Conservation (phyloP, 2,797 vertebrate genomes). For the Siniperca scherzeri region DNA sequence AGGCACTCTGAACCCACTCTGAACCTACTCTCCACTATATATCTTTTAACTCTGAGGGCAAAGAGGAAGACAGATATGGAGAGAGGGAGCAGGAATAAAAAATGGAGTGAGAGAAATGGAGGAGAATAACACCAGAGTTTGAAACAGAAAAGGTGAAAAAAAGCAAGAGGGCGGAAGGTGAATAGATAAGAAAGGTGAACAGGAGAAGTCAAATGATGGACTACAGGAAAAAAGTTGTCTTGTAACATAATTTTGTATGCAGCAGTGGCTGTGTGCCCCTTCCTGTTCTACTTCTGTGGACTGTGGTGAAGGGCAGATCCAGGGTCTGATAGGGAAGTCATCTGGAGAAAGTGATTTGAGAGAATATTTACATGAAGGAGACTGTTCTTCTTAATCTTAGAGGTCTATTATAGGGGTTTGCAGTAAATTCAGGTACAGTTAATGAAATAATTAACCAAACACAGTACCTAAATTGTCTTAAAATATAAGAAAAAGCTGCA, state of each 20-base stretch:
- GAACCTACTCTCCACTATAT: conserved; percentile 26
- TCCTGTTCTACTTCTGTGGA: conserved; percentile 8
- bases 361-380: not conserved
- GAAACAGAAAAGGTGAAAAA: conserved; percentile 4
- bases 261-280: not conserved
- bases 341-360: not conserved
- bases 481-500: too few relatives aligned
- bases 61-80: conserved; percentile 20
- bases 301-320: conserved; percentile 32
- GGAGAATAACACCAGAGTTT: conserved; percentile 6
- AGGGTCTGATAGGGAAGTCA: not conserved
- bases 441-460: not conserved
- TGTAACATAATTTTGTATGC: conserved; percentile 6
- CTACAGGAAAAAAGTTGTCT: conserved; percentile 16
- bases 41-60: conserved; percentile 47
- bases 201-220: conserved; percentile 19
- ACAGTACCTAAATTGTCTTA: not conserved
- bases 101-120: not conserved
- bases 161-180: conserved; percentile 1
- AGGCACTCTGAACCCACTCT: conserved; percentile 34
- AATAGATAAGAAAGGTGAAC: conserved; percentile 31
- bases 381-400: too few relatives aligned
- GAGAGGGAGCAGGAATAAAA: not conserved
- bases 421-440: not conserved
- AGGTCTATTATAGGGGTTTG: not conserved